Conservation (phyloP, 2,888 invertebrate species). For the Rugalucina vietnamica region DNA sequence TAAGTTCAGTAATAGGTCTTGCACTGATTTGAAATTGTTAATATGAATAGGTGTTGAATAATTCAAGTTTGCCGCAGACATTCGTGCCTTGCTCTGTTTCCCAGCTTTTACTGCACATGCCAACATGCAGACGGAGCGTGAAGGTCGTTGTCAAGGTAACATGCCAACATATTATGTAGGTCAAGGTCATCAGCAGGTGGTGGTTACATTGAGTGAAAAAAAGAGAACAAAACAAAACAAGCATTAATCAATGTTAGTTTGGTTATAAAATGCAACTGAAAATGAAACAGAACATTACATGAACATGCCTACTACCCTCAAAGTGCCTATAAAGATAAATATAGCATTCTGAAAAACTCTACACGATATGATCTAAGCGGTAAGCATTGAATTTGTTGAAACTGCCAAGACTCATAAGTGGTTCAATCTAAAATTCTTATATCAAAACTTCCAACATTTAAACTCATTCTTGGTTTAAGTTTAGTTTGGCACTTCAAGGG, state of each 20-base stretch:
- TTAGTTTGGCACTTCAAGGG: too few relatives aligned
- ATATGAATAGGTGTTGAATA: slow-evolving; percentile 61
- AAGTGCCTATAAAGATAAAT: too few relatives aligned
- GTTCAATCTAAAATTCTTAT: too few relatives aligned
- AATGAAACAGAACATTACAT: too few relatives aligned
- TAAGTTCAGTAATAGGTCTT: slow-evolving; percentile 78
- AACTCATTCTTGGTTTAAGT: too few relatives aligned
- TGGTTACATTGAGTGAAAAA: slow-evolving; percentile 25
- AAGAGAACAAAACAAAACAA: slow-evolving; percentile 31
- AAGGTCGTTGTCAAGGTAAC: slow-evolving; percentile 1
- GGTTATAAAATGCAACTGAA: not conserved
- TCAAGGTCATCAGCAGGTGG: slow-evolving; percentile 37
- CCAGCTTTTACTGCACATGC: slow-evolving; percentile 49
- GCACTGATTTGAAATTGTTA: slow-evolving; percentile 78
- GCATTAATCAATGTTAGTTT: slow-evolving; percentile 1
- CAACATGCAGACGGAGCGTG: slow-evolving; percentile 17
- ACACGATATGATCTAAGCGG: too few relatives aligned
- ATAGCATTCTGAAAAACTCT: too few relatives aligned
- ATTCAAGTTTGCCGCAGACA: slow-evolving; percentile 28
- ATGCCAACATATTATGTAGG: not conserved
- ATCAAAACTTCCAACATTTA: too few relatives aligned
- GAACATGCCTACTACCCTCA: too few relatives aligned
- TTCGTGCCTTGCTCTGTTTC: slow-evolving; percentile 26
- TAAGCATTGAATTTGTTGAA: too few relatives aligned
- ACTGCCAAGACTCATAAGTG: too few relatives aligned